These are phyloP conservation scores for Acrocephalus kingi DNA, from an alignment of 2,113 vertebrate genomes.

Conservation along the genomic window DNA sequence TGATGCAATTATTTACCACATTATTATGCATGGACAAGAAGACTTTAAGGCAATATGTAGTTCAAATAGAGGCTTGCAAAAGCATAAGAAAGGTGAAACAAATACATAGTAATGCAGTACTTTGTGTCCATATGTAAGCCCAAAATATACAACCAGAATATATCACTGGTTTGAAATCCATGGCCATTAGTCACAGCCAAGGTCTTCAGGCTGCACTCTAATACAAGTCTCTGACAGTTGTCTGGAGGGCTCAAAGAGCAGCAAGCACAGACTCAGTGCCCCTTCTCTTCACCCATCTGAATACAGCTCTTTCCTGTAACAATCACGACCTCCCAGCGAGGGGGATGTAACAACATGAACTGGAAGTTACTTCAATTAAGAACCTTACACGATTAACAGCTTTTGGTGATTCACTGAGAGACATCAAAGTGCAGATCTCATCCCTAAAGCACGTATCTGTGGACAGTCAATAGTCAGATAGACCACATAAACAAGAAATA, in stretches of 20 bases:
- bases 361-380: not conserved
- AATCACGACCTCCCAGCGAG: not conserved
- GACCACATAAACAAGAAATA: not conserved
- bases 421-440: not conserved
- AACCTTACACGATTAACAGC: not conserved
- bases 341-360: not conserved
- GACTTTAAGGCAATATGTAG: not conserved
- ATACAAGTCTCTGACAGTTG: not conserved
- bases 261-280: no score
- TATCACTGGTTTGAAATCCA: not conserved
- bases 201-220: not conserved
- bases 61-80: not conserved
- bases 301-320: not conserved
- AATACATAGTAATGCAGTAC: rapidly evolving
- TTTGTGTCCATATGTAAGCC: not conserved
- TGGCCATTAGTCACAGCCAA: not conserved
- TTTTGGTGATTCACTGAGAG: not conserved
- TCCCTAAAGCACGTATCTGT: not conserved
- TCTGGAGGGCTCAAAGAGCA: not conserved
- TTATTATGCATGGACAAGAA: rapidly evolving
- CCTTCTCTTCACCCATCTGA: not conserved
- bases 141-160: not conserved
- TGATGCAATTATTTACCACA: not conserved
- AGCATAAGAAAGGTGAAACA: not conserved
- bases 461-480: not conserved